A percentile compares a stretch with the other conserved stretches of the same genome.
Evolutionary conservation across 2,797 vertebrate genomes (phyloP).

Genomic region (Merluccius polli): DNA sequence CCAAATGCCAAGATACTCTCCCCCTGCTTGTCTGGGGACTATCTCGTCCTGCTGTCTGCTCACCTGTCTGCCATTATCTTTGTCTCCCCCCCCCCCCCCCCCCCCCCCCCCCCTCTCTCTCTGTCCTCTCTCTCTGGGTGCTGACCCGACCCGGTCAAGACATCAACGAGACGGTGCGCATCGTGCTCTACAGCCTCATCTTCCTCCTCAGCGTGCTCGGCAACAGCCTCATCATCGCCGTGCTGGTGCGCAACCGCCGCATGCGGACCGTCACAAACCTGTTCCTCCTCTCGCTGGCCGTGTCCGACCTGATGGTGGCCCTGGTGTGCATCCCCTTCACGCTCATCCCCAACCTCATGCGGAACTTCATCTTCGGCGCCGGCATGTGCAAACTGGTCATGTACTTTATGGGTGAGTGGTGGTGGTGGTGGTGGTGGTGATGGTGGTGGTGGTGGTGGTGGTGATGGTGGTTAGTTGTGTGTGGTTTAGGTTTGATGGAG

Average conservation of each 20-base stretch:
- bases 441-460: too few relatives aligned
- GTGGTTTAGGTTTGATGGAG: too few relatives aligned
- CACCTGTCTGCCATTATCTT: neutral
- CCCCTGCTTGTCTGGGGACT: neutral
- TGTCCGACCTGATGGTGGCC: slow-evolving; percentile 94
- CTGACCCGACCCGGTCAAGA: slow-evolving; percentile 61
- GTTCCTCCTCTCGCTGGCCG: slow-evolving; percentile 90
- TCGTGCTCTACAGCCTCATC: slow-evolving; percentile 89
- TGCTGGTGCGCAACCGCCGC: slow-evolving; percentile 87
- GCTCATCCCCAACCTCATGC: slow-evolving; percentile 94
- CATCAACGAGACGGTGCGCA: slow-evolving; percentile 86
- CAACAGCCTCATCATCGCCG: slow-evolving; percentile 89
- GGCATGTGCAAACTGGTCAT: slow-evolving; percentile 89
- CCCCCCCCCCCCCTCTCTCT: neutral
- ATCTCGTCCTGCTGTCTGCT: neutral
- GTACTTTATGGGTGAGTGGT: slow-evolving; percentile 97
- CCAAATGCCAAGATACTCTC: neutral
- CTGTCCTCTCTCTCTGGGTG: neutral
- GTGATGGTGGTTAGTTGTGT: too few relatives aligned
- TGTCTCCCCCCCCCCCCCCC: too few relatives aligned
- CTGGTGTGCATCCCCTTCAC: slow-evolving; percentile 99
- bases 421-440: too few relatives aligned
- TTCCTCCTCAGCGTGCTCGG: slow-evolving; percentile 92
- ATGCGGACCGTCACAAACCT: slow-evolving; percentile 97
- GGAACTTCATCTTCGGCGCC: slow-evolving; percentile 90